Percentiles rank a stretch among this genome's conserved stretches.
Conservation (phyloP, 2,797 vertebrate genomes). For the Eulemur coronatus region DNA sequence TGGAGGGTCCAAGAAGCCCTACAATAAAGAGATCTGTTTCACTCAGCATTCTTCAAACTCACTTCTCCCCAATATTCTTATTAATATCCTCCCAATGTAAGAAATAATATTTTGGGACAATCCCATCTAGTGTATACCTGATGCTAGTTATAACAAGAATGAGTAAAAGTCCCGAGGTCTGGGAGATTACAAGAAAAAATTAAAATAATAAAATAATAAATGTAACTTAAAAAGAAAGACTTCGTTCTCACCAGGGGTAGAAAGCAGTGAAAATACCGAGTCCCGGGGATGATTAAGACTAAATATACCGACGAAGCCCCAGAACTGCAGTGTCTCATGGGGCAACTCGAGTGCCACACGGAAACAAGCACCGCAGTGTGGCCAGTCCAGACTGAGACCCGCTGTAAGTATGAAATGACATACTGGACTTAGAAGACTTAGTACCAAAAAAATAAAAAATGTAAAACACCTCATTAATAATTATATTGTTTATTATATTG, state of each 20-base stretch:
- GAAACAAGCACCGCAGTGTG: not conserved
- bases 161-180: not conserved
- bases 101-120: slow-evolving; percentile 9
- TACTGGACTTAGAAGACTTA: not conserved
- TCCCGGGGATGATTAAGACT: not conserved
- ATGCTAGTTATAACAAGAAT: not conserved
- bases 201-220: not conserved
- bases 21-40: not conserved
- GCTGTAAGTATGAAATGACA: not conserved
- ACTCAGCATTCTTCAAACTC: not conserved
- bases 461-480: not conserved
- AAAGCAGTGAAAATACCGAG: not conserved
- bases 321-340: not conserved
- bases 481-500: not conserved
- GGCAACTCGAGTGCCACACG: not conserved
- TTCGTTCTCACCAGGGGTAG: not conserved
- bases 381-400: not conserved
- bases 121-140: not conserved
- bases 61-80: not conserved
- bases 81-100: not conserved
- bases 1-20: not conserved
- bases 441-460: not conserved
- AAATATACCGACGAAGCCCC: not conserved
- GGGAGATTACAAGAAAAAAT: not conserved
- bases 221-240: not conserved